Conservation (phyloP, 2,113 vertebrate genomes). For the Callaeas wilsoni region DNA sequence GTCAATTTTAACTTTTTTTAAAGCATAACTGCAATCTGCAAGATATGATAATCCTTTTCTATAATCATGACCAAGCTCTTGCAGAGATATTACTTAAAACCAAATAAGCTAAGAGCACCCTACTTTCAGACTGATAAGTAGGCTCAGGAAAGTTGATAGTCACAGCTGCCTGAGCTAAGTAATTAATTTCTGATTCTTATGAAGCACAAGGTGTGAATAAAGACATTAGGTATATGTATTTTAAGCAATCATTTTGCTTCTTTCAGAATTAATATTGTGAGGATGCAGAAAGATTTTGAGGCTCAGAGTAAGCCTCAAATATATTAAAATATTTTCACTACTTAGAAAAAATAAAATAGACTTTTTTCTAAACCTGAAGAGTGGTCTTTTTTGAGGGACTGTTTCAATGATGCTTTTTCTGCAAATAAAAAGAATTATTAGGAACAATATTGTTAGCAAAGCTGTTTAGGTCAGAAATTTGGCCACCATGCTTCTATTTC, state of each 20-base stretch:
- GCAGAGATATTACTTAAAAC: neutral
- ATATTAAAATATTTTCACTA: neutral
- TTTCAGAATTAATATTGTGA: neutral
- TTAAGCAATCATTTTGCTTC: neutral
- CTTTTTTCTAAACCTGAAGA: neutral
- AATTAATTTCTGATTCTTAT: neutral
- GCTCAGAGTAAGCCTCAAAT: neutral
- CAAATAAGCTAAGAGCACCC: neutral
- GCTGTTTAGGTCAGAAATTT: neutral
- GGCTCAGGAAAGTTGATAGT: neutral
- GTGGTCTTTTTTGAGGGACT: accelerated
- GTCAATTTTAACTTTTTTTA: neutral
- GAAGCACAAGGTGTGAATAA: neutral
- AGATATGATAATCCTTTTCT: neutral
- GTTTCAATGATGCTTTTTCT: neutral
- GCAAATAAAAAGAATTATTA: neutral
- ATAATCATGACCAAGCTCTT: neutral
- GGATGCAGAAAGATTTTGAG: neutral
- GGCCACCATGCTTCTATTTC: neutral
- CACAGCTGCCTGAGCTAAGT: neutral
- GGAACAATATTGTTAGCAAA: neutral
- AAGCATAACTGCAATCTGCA: neutral
- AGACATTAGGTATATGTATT: neutral
- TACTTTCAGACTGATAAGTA: neutral
- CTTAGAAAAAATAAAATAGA: neutral